Conservation (phyloP, 2,888 invertebrate species). For the Galerucella calmariensis region DNA sequence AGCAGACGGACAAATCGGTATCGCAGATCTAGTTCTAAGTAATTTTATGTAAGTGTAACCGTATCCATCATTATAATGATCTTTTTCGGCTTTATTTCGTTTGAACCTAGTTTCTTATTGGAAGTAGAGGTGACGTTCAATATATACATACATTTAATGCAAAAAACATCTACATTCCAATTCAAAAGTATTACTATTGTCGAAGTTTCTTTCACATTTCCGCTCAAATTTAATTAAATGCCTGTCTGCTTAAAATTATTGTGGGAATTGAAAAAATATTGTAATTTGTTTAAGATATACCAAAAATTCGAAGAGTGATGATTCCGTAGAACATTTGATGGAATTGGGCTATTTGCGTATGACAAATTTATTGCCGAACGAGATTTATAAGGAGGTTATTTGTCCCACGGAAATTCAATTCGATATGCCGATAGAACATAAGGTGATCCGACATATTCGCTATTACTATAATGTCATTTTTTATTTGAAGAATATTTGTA, state of each 20-base stretch:
- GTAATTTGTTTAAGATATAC: constrained; percentile 76
- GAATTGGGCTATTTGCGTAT: constrained; percentile 96
- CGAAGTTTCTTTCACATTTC: too few relatives aligned
- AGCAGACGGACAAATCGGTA: constrained; percentile 96
- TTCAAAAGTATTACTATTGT: too few relatives aligned
- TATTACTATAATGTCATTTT: too few relatives aligned
- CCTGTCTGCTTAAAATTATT: too few relatives aligned
- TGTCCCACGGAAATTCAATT: constrained; percentile 83
- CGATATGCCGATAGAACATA: constrained; percentile 91
- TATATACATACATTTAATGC: too few relatives aligned
- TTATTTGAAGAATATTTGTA: too few relatives aligned
- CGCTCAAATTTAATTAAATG: too few relatives aligned
- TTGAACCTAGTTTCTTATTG: too few relatives aligned
- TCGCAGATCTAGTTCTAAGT: constrained; percentile 93
- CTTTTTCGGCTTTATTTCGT: too few relatives aligned
- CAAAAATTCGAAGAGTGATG: constrained; percentile 95
- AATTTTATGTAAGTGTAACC: constrained; percentile 83
- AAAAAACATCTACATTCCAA: too few relatives aligned
- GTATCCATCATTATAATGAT: background rate
- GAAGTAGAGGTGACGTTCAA: too few relatives aligned
- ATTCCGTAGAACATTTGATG: constrained; percentile 95
- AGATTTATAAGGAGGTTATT: constrained; percentile 90
- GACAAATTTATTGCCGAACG: constrained; percentile 93
- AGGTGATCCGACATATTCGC: constrained; percentile 63
- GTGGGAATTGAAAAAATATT: background rate